Conservation (phyloP, 2,113 vertebrate species). For the Cheilinus undulatus region DNA sequence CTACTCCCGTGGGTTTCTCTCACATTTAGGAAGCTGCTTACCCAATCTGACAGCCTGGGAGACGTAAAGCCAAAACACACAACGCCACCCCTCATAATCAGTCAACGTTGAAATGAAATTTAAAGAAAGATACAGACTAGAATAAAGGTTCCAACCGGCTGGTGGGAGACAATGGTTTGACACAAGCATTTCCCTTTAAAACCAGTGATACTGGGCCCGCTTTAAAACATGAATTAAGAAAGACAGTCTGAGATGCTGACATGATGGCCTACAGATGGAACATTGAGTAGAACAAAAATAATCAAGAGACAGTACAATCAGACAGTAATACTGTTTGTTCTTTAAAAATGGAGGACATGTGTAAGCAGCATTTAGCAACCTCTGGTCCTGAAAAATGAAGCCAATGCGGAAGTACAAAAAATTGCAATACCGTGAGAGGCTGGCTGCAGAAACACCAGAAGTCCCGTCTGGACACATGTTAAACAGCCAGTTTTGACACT, state of each 20-base stretch:
- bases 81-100: slow-evolving; percentile 64
- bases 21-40: slow-evolving; percentile 72
- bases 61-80: slow-evolving; percentile 55
- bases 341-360: no score
- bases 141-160: slow-evolving; percentile 56
- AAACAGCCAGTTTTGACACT: no score
- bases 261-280: no score
- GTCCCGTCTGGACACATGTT: no score
- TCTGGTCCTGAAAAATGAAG: no score
- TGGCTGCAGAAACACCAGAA: no score
- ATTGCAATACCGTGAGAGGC: no score
- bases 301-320: no score
- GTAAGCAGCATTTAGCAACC: no score
- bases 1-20: slow-evolving; percentile 53
- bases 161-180: slow-evolving; percentile 24
- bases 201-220: not conserved
- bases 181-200: slow-evolving; percentile 28
- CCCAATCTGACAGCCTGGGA: slow-evolving; percentile 61
- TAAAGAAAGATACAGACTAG: slow-evolving; percentile 61
- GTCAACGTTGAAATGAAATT: slow-evolving; percentile 71
- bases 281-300: no score
- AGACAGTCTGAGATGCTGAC: not conserved
- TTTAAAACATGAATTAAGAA: slow-evolving; percentile 27
- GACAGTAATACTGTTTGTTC: no score
- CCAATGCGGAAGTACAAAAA: no score